Conservation (phyloP, 2,888 invertebrate species). For the Notodonta ziczac region DNA sequence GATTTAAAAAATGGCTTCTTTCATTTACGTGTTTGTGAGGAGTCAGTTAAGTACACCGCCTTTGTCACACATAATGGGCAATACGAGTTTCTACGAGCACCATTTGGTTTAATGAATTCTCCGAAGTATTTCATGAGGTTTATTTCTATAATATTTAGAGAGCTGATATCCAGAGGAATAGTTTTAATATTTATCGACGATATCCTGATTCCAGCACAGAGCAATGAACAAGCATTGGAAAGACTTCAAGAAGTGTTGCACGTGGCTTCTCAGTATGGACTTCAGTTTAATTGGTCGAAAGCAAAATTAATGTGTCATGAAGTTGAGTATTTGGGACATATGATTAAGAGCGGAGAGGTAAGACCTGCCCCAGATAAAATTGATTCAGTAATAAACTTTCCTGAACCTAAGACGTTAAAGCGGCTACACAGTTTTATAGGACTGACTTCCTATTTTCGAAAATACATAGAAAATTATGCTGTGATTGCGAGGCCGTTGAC, state of each 20-base stretch:
- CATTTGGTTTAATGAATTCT: constrained; percentile 8
- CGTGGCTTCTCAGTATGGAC: constrained; percentile 1
- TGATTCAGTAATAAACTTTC: constrained; percentile 26
- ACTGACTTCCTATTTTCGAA: constrained; percentile 28
- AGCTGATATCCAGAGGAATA: neutral
- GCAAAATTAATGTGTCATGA: neutral
- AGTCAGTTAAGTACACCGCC: constrained; percentile 48
- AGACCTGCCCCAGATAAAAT: constrained; percentile 25
- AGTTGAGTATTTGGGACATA: constrained; percentile 6
- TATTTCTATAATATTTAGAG: neutral
- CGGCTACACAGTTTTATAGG: constrained; percentile 32
- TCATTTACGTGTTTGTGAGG: constrained; percentile 45
- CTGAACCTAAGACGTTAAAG: constrained; percentile 26
- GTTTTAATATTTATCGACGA: constrained; percentile 7
- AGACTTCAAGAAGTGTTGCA: constrained; percentile 1
- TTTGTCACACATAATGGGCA: constrained; percentile 58
- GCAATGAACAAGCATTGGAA: neutral
- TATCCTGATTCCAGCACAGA: constrained; percentile 6
- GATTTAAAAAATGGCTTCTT: constrained; percentile 58
- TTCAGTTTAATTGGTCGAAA: neutral
- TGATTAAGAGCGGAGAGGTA: constrained; percentile 18
- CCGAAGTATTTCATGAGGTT: constrained; percentile 9
- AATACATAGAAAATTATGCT: constrained; percentile 27
- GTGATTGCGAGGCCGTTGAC: constrained; percentile 23
- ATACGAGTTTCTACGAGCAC: constrained; percentile 48